phyloP scores from a whole-genome alignment of 2,888 invertebrate genomes.

The Oligia latruncula region DNA sequence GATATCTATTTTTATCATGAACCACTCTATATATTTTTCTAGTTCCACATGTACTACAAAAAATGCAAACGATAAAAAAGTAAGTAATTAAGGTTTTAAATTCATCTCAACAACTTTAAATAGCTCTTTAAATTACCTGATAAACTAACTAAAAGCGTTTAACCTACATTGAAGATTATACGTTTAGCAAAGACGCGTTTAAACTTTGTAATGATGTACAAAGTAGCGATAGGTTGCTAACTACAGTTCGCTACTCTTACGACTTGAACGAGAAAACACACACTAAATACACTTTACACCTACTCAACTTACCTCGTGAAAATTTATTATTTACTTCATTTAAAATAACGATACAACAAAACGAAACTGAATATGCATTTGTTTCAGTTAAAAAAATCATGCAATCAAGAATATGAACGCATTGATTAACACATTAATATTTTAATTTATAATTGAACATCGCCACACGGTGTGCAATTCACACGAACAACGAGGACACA shows the following conservation, averaged over 20 bases:
- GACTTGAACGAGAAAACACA: conserved; percentile 54
- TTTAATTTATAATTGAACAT: conserved; percentile 5
- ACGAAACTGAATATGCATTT: neutral
- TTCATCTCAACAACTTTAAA: conserved; percentile 36
- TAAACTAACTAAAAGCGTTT: conserved; percentile 53
- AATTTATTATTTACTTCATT: conserved; percentile 21
- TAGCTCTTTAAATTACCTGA: conserved; percentile 49
- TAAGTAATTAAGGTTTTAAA: conserved; percentile 15
- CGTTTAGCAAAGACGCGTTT: conserved; percentile 56
- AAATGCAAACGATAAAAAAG: neutral
- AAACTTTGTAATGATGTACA: conserved; percentile 67
- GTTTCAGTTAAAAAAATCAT: neutral
- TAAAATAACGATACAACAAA: conserved; percentile 4
- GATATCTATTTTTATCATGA: too few species aligned
- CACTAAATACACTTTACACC: conserved; percentile 49
- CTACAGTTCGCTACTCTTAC: conserved; percentile 52
- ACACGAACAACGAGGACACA: conserved; percentile 7
- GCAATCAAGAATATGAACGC: conserved; percentile 3
- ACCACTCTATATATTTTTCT: neutral
- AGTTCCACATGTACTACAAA: neutral
- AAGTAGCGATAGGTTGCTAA: conserved; percentile 63
- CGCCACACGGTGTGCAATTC: conserved; percentile 11
- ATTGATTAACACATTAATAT: conserved; percentile 37
- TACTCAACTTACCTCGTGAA: conserved; percentile 21
- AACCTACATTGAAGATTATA: conserved; percentile 58